Base-by-base conservation (phyloP, 2,797 vertebrate genomes). In the Anguilla anguilla region DNA sequence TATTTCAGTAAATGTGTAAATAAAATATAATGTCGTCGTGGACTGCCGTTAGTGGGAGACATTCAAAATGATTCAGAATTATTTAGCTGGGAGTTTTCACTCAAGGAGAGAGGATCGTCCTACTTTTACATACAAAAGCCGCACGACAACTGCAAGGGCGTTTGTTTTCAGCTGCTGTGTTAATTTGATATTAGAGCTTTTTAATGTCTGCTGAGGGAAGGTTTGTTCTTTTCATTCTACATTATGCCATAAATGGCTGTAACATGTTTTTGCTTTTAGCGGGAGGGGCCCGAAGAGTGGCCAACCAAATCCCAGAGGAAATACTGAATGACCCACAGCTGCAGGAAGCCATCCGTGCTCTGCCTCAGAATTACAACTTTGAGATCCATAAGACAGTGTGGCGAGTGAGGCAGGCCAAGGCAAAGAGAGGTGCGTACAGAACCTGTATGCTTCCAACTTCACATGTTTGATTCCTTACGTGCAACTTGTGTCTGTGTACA, bases 361-460 rank as follows among this genome's bases (percentile, higher is more conserved):
- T 99, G 89, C 98, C 98, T 85, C 91, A 89, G 51, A 99, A 99
- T 94, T 99, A 99, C 96, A 99, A 99, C 96, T 99, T 99, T 90
- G 98, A 99, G 93, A 98, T 99, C 91, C 97, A 97, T 89, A 99
- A 99, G 95, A 99, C 98, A 2, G 81, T 99, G 88, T 99, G 98
- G 98, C 92, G 98, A 88, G 96, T 99, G 89, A 97, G 94, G 82
- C 97, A 99, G 93, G 97, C 97, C 22, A 94, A 91, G 51, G 95
- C 98, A 10, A 98, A 90, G 87, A 97, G 97, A 94, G 98, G 98
- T 99, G 92, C 97, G 97, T 57, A 46, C n/a, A 31, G 19, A 31
- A 35, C 72, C 72, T 43, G 31, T 77, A 15, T 35, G 72, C 72
- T 74, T 72, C 7, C 22, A 2, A 72, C 13, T 72, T 28, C 15